phyloP scores from a whole-genome alignment of 2,797 vertebrate genomes.

The Gadopsis bispinosus region DNA sequence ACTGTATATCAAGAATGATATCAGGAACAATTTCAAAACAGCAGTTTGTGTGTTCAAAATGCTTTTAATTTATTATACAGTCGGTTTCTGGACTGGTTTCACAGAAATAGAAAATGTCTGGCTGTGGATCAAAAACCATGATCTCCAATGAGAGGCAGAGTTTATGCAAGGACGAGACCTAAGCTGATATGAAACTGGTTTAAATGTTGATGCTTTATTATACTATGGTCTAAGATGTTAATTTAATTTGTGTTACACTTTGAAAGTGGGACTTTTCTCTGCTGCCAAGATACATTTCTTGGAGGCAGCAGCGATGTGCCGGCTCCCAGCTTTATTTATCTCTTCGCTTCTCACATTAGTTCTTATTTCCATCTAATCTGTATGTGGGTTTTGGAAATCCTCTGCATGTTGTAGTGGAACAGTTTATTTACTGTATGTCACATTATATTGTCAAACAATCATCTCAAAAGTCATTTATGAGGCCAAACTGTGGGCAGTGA shows the following conservation, averaged over 20 bases:
- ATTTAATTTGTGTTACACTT: conserved; percentile 19
- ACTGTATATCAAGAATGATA: no score
- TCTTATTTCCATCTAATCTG: not conserved
- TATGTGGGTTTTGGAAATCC: conserved; percentile 1
- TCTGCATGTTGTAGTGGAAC: not conserved
- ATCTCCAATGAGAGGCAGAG: not conserved
- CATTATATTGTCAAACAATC: not conserved
- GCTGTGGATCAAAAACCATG: not conserved
- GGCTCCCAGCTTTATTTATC: conserved; percentile 12
- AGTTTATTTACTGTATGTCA: not conserved
- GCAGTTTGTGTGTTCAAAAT: not conserved
- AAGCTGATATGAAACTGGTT: conserved; percentile 1
- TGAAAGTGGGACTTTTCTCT: conserved; percentile 15
- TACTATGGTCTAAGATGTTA: not conserved
- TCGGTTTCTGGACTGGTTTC: not conserved
- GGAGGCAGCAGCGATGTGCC: not conserved
- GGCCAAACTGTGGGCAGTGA: not conserved
- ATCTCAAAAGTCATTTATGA: not conserved
- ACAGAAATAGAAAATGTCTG: not conserved
- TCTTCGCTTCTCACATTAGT: not conserved
- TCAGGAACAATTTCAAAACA: not conserved
- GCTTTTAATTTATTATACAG: not conserved
- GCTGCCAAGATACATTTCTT: conserved; percentile 37
- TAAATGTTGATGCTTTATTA: conserved; percentile 2
- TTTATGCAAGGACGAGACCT: conserved; percentile 10